Conservation (phyloP, 2,888 invertebrate species). For the Chrysopilus asiliformis region DNA sequence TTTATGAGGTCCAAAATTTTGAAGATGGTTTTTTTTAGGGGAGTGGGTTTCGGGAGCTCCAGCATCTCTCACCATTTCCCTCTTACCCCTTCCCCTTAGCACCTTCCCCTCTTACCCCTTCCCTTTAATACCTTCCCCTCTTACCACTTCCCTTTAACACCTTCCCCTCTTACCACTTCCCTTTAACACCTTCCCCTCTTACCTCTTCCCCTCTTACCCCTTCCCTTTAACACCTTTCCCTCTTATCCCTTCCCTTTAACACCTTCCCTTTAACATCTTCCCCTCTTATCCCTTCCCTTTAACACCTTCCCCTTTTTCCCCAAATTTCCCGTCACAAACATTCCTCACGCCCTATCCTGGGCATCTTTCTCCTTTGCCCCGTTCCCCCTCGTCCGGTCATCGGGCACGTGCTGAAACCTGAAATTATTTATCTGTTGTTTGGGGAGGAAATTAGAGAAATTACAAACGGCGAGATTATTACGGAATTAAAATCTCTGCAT, state of each 20-base stretch:
- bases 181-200: not conserved
- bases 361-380: not conserved
- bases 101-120: not conserved
- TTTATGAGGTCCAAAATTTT: too few relatives aligned
- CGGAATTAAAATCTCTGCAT: too few relatives aligned
- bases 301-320: too few relatives aligned
- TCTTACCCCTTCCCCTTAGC: not conserved
- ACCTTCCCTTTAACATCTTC: not conserved
- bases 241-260: not conserved
- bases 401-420: too few relatives aligned
- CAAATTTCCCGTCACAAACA: too few relatives aligned
- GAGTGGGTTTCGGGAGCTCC: too few relatives aligned
- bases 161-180: not conserved
- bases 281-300: constrained; percentile 1
- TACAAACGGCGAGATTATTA: too few relatives aligned
- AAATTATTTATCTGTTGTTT: too few relatives aligned
- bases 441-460: too few relatives aligned
- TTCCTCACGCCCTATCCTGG: too few relatives aligned
- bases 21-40: too few relatives aligned
- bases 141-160: not conserved
- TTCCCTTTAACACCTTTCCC: not conserved
- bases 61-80: too few relatives aligned
- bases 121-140: not conserved
- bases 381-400: not conserved
- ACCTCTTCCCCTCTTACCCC: not conserved